phyloP scores from a whole-genome alignment of 2,113 vertebrate species.

The Zonotrichia leucophrys region DNA sequence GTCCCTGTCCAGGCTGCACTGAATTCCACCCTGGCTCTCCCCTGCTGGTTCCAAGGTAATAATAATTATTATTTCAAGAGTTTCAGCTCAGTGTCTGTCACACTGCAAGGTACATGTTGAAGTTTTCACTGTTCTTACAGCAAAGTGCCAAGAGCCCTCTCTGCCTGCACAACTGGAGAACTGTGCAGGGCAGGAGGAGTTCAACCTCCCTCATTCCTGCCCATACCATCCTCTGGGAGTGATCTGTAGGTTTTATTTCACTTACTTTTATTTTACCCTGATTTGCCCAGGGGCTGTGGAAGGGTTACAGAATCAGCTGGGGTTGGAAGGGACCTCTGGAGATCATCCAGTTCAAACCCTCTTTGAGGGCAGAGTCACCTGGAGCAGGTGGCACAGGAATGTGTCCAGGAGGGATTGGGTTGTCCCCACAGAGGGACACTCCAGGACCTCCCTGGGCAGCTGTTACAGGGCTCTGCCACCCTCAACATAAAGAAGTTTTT shows the following conservation, averaged over 20 bases:
- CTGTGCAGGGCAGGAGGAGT: neutral
- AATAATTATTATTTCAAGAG: neutral
- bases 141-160: rapidly evolving
- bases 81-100: neutral
- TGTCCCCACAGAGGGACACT: neutral
- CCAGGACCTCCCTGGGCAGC: neutral
- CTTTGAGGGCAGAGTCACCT: no score
- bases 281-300: neutral
- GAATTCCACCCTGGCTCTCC: neutral
- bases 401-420: neutral
- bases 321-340: neutral
- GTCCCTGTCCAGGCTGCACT: rapidly evolving
- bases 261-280: neutral
- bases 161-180: neutral
- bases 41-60: neutral
- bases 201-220: neutral
- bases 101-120: neutral
- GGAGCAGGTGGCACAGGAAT: neutral
- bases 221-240: neutral
- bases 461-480: neutral
- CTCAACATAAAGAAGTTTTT: neutral
- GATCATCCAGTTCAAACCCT: neutral
- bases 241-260: neutral
- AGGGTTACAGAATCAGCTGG: neutral
- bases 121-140: rapidly evolving